phyloP scores from a whole-genome alignment of 2,113 vertebrate genomes.

The Okapia johnstoni region DNA sequence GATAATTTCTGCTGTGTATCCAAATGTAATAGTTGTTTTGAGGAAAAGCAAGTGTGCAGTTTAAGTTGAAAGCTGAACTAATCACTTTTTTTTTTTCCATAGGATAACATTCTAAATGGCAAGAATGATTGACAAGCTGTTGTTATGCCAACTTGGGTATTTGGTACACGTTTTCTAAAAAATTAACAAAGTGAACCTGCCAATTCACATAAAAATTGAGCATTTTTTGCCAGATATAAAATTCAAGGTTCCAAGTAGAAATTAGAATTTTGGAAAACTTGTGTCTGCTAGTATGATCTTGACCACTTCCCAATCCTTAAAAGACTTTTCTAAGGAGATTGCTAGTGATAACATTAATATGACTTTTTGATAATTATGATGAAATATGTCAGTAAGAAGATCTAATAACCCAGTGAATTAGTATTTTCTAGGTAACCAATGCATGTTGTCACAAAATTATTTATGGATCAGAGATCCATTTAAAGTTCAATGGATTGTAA shows the following conservation, averaged over 20 bases:
- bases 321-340: background rate
- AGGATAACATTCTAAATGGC: conserved; percentile 23
- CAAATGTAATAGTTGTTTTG: background rate
- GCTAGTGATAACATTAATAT: background rate
- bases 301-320: background rate
- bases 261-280: conserved; percentile 31
- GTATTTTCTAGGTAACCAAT: background rate
- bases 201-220: conserved; percentile 19
- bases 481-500: background rate
- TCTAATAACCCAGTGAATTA: background rate
- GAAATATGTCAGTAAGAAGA: conserved; percentile 1
- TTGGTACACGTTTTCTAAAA: conserved; percentile 38
- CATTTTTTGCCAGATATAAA: conserved; percentile 5
- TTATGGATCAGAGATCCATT: background rate
- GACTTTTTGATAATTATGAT: background rate
- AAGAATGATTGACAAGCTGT: background rate
- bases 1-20: background rate
- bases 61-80: background rate
- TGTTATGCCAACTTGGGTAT: conserved; percentile 3
- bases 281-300: background rate
- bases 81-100: background rate
- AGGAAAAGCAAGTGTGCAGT: background rate
- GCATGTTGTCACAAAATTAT: background rate
- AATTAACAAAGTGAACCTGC: conserved; percentile 35
- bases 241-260: conserved; percentile 12